phyloP scores from a whole-genome alignment of 2,888 invertebrate genomes.

The Dermolepida albohirtum region DNA sequence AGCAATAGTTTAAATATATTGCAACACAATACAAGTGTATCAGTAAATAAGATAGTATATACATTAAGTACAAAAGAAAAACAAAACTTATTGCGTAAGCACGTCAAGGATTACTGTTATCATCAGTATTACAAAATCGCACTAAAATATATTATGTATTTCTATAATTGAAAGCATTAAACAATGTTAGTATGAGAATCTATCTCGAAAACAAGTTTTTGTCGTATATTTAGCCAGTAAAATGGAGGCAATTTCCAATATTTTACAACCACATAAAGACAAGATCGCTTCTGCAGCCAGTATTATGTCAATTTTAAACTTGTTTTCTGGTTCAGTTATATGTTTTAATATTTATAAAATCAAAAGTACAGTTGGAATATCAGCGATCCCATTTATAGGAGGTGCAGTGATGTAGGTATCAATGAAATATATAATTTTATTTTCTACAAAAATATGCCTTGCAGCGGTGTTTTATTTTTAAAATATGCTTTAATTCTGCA shows the following conservation, averaged over 20 bases:
- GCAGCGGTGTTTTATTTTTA: constrained; percentile 79
- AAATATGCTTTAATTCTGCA: constrained; percentile 80
- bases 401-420: constrained; percentile 80
- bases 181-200: too few species aligned
- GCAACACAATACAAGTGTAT: too few species aligned
- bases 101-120: too few species aligned
- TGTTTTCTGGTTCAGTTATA: constrained; percentile 82
- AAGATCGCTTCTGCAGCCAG: constrained; percentile 76
- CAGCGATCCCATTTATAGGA: constrained; percentile 79
- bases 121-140: too few species aligned
- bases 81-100: too few species aligned
- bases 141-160: too few species aligned
- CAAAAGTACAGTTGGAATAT: constrained; percentile 73
- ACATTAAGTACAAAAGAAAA: too few species aligned
- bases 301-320: constrained; percentile 82
- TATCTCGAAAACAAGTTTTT: too few species aligned
- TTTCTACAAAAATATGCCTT: constrained; percentile 43
- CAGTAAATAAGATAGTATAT: too few species aligned
- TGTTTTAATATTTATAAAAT: constrained; percentile 80
- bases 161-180: too few species aligned
- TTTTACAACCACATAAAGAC: constrained; percentile 75
- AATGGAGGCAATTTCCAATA: constrained; percentile 68
- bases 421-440: neutral
- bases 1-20: too few species aligned
- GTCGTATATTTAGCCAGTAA: constrained; percentile 33